These are phyloP conservation scores for Tadarida brasiliensis DNA, from an alignment of 2,797 vertebrate species.

Conservation along the genomic window DNA sequence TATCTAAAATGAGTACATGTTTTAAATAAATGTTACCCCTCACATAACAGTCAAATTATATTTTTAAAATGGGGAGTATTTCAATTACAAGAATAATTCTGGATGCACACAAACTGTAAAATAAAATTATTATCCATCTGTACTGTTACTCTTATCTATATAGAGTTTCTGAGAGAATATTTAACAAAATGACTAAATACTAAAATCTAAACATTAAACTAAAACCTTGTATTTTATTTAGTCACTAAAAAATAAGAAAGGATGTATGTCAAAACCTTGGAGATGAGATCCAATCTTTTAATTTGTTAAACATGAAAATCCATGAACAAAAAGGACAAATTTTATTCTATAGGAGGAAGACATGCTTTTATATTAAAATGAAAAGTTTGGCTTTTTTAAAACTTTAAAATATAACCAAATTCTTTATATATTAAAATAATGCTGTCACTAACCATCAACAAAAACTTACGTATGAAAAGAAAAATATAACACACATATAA, in stretches of 20 bases:
- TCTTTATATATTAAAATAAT: slow-evolving; percentile 58
- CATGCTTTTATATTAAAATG: slow-evolving; percentile 6
- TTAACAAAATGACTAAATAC: slow-evolving; percentile 43
- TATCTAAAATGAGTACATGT: slow-evolving; percentile 48
- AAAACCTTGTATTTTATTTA: slow-evolving; percentile 54
- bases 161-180: slow-evolving; percentile 21
- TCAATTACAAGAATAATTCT: slow-evolving; percentile 62
- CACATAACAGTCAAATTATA: neutral
- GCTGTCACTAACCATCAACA: slow-evolving; percentile 19
- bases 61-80: slow-evolving; percentile 61
- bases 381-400: slow-evolving; percentile 47
- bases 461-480: neutral
- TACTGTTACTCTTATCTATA: slow-evolving; percentile 30
- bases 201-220: slow-evolving; percentile 16
- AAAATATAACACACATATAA: slow-evolving; percentile 27
- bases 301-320: slow-evolving; percentile 30
- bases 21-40: slow-evolving; percentile 54
- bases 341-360: slow-evolving; percentile 58
- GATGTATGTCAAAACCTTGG: slow-evolving; percentile 2
- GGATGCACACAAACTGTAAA: slow-evolving; percentile 40
- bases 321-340: slow-evolving; percentile 37
- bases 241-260: slow-evolving; percentile 34
- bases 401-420: slow-evolving; percentile 28
- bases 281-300: slow-evolving; percentile 26
- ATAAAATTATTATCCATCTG: slow-evolving; percentile 40